phyloP scores from a whole-genome alignment of 2,888 invertebrate species.

The Dastarcus helophoroides region DNA sequence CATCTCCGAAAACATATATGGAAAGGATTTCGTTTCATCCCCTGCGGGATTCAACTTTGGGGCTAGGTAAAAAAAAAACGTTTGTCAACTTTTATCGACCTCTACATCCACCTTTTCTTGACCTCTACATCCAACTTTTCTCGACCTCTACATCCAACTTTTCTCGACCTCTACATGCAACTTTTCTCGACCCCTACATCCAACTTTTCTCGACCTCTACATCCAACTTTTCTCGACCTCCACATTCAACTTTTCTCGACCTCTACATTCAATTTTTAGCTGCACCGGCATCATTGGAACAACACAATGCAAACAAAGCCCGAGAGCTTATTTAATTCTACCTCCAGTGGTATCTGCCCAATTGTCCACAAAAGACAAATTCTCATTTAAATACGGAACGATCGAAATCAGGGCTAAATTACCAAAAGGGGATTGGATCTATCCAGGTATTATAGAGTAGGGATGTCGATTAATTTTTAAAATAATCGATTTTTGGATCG shows the following conservation, averaged over 20 bases:
- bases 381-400: slow-evolving; percentile 58
- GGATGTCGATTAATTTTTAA: no score
- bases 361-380: slow-evolving; percentile 48
- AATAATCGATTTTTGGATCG: no score
- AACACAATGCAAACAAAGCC: slow-evolving; percentile 37
- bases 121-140: no score
- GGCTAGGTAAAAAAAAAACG: slow-evolving; percentile 23
- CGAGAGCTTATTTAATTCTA: slow-evolving; percentile 44
- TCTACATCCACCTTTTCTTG: no score
- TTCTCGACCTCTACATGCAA: no score
- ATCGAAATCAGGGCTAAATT: slow-evolving; percentile 59
- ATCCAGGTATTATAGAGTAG: slow-evolving; percentile 60
- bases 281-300: slow-evolving; percentile 34
- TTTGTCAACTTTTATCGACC: no score
- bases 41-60: slow-evolving; percentile 28
- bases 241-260: no score
- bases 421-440: slow-evolving; percentile 67
- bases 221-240: no score
- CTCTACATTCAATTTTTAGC: slow-evolving; percentile 23
- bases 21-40: slow-evolving; percentile 38
- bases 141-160: no score
- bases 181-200: no score
- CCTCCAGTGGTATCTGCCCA: slow-evolving; percentile 58
- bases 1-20: slow-evolving; percentile 43
- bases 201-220: no score